Evolutionary conservation across 2,888 invertebrate species (phyloP).

Genomic region (Celastrina argiolus): DNA sequence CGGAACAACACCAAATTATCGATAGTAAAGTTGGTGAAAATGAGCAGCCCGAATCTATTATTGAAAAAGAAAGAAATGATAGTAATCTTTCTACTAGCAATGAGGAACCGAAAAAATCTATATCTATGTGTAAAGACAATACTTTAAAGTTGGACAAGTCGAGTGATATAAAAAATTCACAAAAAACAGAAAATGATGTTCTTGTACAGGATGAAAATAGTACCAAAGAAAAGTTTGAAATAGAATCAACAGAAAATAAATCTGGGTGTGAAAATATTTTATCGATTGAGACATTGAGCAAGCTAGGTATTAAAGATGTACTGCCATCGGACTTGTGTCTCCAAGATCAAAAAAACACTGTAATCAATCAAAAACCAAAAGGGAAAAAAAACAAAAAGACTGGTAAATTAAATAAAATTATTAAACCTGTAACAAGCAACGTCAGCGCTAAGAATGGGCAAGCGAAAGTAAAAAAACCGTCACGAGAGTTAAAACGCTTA

Average conservation of each 20-base stretch:
- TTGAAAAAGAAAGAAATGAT: neutral
- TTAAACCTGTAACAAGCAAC: constrained; percentile 25
- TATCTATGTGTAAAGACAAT: neutral
- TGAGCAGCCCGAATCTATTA: neutral
- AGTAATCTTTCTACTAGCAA: neutral
- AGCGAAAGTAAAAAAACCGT: constrained; percentile 44
- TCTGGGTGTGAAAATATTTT: neutral
- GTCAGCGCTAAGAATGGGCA: constrained; percentile 34
- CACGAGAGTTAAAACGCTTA: constrained; percentile 78
- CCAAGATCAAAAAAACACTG: neutral
- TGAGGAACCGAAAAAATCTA: neutral
- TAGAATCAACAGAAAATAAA: neutral
- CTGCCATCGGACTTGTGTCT: neutral
- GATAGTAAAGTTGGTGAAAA: neutral
- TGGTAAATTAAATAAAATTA: constrained; percentile 26
- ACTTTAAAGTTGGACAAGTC: neutral
- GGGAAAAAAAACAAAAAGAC: constrained; percentile 27
- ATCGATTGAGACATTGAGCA: neutral
- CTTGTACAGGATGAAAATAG: neutral
- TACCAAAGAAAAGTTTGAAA: neutral
- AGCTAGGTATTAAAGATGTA: neutral
- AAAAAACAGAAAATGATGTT: neutral
- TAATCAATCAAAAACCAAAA: neutral
- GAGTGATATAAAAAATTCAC: neutral
- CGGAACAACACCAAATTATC: neutral